These are phyloP conservation scores for Tetrapedia diversipes DNA, from an alignment of 2,888 invertebrate genomes.

Conservation along the genomic window DNA sequence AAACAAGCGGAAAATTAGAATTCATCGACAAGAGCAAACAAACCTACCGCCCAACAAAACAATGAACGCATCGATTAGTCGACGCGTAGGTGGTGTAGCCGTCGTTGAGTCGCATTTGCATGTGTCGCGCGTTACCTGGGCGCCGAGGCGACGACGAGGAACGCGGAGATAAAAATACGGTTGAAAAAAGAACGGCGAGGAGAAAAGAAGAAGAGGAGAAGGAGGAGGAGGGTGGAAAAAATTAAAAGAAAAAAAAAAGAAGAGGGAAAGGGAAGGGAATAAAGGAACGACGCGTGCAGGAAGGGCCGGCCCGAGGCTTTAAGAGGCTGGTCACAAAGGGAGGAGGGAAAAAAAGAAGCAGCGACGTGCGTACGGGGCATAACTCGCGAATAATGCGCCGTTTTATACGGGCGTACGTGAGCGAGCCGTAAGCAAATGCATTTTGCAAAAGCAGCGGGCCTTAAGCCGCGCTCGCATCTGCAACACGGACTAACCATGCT, in stretches of 20 bases:
- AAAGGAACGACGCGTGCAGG: conserved; percentile 57
- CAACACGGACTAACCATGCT: not conserved
- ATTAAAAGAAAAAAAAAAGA: conserved; percentile 12
- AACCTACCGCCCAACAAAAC: not conserved
- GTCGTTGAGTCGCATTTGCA: conserved; percentile 43
- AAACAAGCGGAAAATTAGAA: too few species aligned
- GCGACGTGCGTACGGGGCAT: conserved; percentile 68
- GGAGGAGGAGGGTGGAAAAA: not conserved
- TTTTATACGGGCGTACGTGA: conserved; percentile 72
- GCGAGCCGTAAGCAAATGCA: conserved; percentile 68
- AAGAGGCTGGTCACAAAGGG: conserved; percentile 58
- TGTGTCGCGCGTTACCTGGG: conserved; percentile 46
- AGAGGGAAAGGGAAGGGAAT: conserved; percentile 4
- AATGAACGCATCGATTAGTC: conserved; percentile 33
- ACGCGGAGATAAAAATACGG: conserved; percentile 18
- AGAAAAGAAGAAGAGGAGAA: not conserved
- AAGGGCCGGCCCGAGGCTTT: conserved; percentile 62
- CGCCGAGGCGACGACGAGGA: conserved; percentile 22
- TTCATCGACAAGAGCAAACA: conserved; percentile 4
- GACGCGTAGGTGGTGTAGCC: conserved; percentile 7
- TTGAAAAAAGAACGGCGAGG: conserved; percentile 5
- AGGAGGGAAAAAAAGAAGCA: conserved; percentile 44
- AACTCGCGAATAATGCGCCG: conserved; percentile 74
- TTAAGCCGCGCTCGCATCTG: conserved; percentile 57
- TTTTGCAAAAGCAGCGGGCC: conserved; percentile 54